Evolutionary conservation across 2,113 vertebrate species (phyloP).

Genomic region (Festucalex cinctus): DNA sequence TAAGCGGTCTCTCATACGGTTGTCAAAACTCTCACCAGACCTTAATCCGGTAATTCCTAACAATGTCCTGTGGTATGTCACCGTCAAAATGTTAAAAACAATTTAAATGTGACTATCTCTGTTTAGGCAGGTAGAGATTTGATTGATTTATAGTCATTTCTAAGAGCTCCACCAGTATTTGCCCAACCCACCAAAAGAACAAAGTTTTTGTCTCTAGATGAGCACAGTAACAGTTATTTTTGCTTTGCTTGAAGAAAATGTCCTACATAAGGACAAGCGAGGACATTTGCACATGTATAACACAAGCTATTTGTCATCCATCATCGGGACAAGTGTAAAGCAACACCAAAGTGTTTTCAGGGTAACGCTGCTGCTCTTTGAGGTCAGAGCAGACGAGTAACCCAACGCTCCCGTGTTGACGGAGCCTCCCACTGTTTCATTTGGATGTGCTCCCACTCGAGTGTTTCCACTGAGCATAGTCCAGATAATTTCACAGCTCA

Average conservation of each 20-base stretch:
- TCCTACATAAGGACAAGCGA: neutral
- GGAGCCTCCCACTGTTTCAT: conserved; percentile 46
- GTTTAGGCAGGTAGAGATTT: neutral
- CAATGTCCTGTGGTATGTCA: too few species aligned
- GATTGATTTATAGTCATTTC: neutral
- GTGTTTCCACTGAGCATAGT: conserved; percentile 46
- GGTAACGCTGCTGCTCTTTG: conserved; percentile 37
- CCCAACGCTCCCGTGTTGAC: conserved; percentile 45
- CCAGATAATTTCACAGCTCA: conserved; percentile 64
- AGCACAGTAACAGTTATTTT: neutral
- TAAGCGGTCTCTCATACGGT: too few species aligned
- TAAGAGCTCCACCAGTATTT: neutral
- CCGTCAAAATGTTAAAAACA: too few species aligned
- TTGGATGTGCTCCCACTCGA: conserved; percentile 50
- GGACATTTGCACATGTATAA: conserved; percentile 12
- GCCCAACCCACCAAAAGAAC: neutral
- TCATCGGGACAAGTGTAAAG: conserved; percentile 52
- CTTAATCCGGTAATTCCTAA: too few species aligned
- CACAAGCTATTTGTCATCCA: conserved; percentile 22
- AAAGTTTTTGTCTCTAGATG: neutral
- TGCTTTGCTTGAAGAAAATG: neutral
- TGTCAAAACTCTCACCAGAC: too few species aligned
- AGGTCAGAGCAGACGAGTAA: conserved; percentile 61
- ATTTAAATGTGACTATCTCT: too few species aligned
- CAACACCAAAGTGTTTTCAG: conserved; percentile 33